phyloP scores from a whole-genome alignment of 2,888 invertebrate genomes.

The Strigamia crassipes region DNA sequence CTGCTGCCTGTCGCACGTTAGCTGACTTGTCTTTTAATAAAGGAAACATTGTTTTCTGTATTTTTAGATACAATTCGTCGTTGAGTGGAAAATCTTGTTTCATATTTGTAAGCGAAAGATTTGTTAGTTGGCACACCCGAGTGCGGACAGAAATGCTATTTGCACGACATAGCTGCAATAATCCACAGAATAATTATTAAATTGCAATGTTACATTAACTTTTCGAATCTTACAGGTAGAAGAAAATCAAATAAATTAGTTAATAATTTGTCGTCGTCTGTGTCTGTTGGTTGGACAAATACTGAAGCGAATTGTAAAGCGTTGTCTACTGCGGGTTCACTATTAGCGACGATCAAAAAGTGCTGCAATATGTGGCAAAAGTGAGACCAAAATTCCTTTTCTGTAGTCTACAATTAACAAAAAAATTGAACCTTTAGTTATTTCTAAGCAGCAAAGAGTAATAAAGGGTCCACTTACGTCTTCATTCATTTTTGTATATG shows the following conservation, averaged over 20 bases:
- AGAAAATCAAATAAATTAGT: not conserved
- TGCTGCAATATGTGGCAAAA: not conserved
- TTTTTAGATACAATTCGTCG: conserved; percentile 73
- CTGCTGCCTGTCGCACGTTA: conserved; percentile 78
- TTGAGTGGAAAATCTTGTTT: conserved; percentile 77
- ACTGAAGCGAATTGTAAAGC: not conserved
- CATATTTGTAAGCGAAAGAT: conserved; percentile 73
- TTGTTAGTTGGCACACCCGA: conserved; percentile 77
- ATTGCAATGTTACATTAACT: not conserved
- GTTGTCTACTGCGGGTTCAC: not conserved
- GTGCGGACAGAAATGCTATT: conserved; percentile 68
- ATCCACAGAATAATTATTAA: no score
- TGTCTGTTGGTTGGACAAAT: conserved; percentile 7
- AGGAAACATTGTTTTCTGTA: conserved; percentile 71
- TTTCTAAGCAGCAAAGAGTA: not conserved
- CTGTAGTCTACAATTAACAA: not conserved
- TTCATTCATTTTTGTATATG: not conserved
- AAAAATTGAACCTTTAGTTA: not conserved
- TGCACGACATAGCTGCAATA: conserved; percentile 61
- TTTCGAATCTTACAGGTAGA: not conserved
- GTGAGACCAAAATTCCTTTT: conserved; percentile 26
- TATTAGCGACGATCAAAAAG: not conserved
- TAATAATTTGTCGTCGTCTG: not conserved
- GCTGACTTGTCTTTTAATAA: conserved; percentile 73
- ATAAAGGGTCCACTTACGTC: not conserved